phyloP scores from a whole-genome alignment of 2,888 invertebrate genomes.

The Latrodectus hesperus region DNA sequence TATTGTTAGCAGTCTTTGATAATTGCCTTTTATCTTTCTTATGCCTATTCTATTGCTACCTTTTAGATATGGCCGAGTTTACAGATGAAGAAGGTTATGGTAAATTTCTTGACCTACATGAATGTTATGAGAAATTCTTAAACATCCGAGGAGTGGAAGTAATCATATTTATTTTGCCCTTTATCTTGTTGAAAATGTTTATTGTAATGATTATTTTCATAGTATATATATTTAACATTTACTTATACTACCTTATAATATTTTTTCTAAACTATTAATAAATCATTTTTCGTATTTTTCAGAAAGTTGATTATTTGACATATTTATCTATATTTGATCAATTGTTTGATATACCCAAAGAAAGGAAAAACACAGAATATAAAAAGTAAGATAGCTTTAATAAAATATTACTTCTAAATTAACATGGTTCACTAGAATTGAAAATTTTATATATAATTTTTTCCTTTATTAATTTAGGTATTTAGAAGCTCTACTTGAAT shows the following conservation, averaged over 20 bases:
- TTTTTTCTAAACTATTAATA: neutral
- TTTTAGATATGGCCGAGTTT: slow-evolving; percentile 82
- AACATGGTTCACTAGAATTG: neutral
- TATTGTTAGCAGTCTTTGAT: no score
- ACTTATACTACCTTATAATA: neutral
- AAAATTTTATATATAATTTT: slow-evolving; percentile 76
- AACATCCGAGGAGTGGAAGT: slow-evolving; percentile 97
- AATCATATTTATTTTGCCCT: slow-evolving; percentile 58
- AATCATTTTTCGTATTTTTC: slow-evolving; percentile 78
- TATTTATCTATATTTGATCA: slow-evolving; percentile 96
- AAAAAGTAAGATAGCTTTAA: slow-evolving; percentile 84
- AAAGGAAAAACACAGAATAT: slow-evolving; percentile 78
- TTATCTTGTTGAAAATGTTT: neutral
- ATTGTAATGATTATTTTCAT: neutral
- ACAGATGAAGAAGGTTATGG: slow-evolving; percentile 99
- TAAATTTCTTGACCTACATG: slow-evolving; percentile 96
- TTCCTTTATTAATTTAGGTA: slow-evolving; percentile 78
- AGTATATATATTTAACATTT: neutral
- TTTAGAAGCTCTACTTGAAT: slow-evolving; percentile 86
- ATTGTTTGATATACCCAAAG: slow-evolving; percentile 92
- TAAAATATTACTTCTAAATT: slow-evolving; percentile 76
- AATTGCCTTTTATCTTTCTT: no score
- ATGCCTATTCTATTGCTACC: no score
- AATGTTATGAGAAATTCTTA: slow-evolving; percentile 95
- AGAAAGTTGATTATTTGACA: slow-evolving; percentile 91